These are phyloP conservation scores for Oryctes rhinoceros DNA, from an alignment of 1,140 invertebrate genomes.

Conservation along the genomic window DNA sequence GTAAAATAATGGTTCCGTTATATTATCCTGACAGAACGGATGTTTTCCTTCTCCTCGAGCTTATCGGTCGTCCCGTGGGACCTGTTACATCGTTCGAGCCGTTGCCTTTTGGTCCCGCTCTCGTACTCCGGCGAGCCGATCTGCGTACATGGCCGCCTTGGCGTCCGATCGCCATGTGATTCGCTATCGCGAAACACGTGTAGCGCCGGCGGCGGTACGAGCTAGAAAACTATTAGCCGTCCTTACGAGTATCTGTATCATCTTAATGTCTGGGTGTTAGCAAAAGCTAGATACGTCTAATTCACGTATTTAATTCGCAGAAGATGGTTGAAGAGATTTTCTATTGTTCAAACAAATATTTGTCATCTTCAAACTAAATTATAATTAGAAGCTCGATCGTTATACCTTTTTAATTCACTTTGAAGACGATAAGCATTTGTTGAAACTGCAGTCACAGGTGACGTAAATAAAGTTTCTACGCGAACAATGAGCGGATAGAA, in stretches of 20 bases:
- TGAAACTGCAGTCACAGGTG: no score
- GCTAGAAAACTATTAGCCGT: not conserved
- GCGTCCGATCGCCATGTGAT: not conserved
- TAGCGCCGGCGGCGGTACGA: constrained; percentile 1
- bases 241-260: not conserved
- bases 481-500: not conserved
- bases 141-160: no score
- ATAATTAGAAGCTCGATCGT: no score
- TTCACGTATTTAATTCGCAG: no score
- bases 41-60: constrained; percentile 33
- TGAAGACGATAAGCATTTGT: no score
- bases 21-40: constrained; percentile 32
- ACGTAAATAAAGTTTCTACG: no score
- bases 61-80: constrained; percentile 27
- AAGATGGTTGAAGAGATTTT: no score
- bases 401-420: no score
- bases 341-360: not conserved
- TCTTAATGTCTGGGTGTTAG: not conserved
- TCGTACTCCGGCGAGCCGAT: not conserved
- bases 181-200: constrained; percentile 28
- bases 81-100: constrained; percentile 1
- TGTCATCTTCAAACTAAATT: not conserved
- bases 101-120: not conserved
- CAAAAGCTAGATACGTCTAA: no score
- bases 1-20: constrained; percentile 36